A percentile compares a stretch with the other conserved stretches of the same genome.
phyloP scores from a whole-genome alignment of 2,797 vertebrate species.

The Melanotaenia parkinsoni region DNA sequence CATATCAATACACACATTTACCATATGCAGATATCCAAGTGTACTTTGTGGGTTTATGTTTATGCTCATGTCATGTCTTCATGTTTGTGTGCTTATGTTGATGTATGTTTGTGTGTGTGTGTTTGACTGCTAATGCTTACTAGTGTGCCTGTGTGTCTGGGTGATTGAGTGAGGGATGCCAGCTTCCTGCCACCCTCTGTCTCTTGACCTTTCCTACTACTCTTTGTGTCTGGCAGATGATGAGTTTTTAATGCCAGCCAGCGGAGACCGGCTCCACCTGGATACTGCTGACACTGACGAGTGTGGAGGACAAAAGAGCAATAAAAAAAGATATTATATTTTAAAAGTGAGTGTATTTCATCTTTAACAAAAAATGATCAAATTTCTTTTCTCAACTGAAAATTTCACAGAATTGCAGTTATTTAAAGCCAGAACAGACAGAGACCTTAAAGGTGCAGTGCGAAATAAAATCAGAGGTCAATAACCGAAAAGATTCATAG shows the following conservation, averaged over 20 bases:
- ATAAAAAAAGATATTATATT: background rate
- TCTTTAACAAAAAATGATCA: too few relatives aligned
- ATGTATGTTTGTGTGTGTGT: background rate
- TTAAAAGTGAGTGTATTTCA: too few relatives aligned
- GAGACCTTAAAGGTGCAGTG: too few relatives aligned
- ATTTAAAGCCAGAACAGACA: too few relatives aligned
- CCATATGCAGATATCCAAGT: background rate
- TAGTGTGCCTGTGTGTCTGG: background rate
- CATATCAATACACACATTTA: background rate
- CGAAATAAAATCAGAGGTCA: too few relatives aligned
- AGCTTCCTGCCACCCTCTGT: constrained; percentile 43
- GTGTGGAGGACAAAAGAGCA: background rate
- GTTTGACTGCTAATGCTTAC: background rate
- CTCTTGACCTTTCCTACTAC: constrained; percentile 65
- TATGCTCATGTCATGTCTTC: background rate
- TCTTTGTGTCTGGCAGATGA: constrained; percentile 63
- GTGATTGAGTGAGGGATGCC: constrained; percentile 37
- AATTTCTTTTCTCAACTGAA: too few relatives aligned
- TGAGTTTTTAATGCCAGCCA: constrained; percentile 59
- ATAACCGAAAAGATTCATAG: too few relatives aligned
- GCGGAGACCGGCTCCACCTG: constrained; percentile 17
- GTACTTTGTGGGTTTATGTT: background rate
- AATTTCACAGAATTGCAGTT: too few relatives aligned
- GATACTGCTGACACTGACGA: constrained; percentile 13
- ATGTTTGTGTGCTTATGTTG: background rate